These are phyloP conservation scores for Teleogryllus occipitalis DNA, from an alignment of 1,140 invertebrate species.

Conservation along the genomic window DNA sequence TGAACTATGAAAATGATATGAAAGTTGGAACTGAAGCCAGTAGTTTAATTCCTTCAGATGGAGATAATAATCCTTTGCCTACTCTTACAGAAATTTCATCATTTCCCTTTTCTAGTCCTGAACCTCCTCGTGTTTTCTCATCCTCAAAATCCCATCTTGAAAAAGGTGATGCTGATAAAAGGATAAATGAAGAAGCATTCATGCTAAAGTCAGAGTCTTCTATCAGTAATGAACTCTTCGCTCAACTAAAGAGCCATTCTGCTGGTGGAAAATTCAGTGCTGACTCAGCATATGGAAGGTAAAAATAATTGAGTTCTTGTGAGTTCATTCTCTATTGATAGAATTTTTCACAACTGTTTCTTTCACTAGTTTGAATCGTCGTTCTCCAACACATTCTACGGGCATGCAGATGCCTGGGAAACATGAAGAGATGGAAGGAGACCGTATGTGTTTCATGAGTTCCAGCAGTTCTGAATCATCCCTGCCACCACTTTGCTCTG, in stretches of 20 bases:
- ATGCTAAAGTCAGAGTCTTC: background rate
- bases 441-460: conserved; percentile 31
- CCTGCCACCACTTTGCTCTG: conserved; percentile 25
- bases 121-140: conserved; percentile 6
- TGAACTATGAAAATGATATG: background rate
- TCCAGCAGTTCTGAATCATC: conserved; percentile 47
- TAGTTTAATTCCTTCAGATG: background rate
- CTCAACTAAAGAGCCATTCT: conserved; percentile 19
- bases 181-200: background rate
- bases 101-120: conserved; percentile 18
- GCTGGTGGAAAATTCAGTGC: conserved; percentile 39
- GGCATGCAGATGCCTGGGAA: background rate
- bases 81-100: conserved; percentile 17
- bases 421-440: conserved; percentile 12
- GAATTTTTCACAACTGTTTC: background rate
- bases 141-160: conserved; percentile 2
- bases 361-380: conserved; percentile 33
- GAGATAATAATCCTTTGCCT: conserved; percentile 6
- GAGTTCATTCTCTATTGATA: background rate
- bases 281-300: conserved; percentile 65
- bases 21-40: background rate
- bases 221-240: background rate
- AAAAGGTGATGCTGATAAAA: background rate
- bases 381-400: conserved; percentile 27
- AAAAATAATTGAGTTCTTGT: conserved; percentile 21